Evolutionary conservation across 2,888 invertebrate genomes (phyloP), one percentile per base, ranked within the genome.

Genomic region (Brenthis hecate): DNA sequence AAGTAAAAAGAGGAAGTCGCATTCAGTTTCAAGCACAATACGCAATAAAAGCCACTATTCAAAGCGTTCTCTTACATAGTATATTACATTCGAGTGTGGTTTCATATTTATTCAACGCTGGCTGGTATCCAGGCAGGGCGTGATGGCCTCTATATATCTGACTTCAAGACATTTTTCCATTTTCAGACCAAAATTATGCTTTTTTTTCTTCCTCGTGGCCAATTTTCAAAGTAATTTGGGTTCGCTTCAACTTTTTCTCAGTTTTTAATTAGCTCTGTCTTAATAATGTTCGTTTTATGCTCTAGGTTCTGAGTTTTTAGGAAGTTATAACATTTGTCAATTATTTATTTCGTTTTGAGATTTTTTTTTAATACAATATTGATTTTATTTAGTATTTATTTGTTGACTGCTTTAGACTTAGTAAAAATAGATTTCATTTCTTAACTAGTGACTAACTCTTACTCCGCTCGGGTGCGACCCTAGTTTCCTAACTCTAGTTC

Each of bases 71-170:
- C 55, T 61, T 54, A 54, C 56, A 43, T 47, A 51, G 47, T 61
- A 65, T 68, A 63, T 56, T 23, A 56, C 56, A 36, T 56, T 56
- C 50, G 48, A 13, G 71, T 71, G 72, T 75, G 73, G 75, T 73
- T 71, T 72, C 72, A 77, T 79, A 80, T 81, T 77, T 77, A 80
- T 81, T 76, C 65, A 51, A 51, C 61, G 53, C 75, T 81, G 81
- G 79, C 80, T 32, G 32, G 14, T n/a, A 65, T 78, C 81, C 81
- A 81, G 74, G 47, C 23, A 54, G 74, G 74, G 78, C 76, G 75
- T 76, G 73, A 68, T 56, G 43, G 56, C 65, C 56, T 63, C 75
- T 77, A 75, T 79, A 75, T 78, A 72, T 77, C 77, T 68, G 70
- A 65, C 48, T 65, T 54, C 54, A 72, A 73, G 73, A 75, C 66